Base-by-base conservation (phyloP, 2,797 vertebrate species). In the Chrysolophus pictus region DNA sequence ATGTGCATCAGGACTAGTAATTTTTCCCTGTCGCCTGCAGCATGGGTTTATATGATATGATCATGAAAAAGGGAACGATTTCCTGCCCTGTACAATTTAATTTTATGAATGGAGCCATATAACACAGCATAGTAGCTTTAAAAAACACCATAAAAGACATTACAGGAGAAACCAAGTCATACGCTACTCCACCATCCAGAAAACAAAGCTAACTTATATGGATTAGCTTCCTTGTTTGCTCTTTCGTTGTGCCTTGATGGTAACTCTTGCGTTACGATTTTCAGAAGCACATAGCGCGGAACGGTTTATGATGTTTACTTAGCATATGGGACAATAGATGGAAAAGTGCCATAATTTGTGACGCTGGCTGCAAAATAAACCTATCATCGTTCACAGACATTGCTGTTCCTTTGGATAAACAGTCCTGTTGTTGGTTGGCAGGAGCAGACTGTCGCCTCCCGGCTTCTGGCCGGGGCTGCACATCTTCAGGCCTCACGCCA, bases 261-360 rank as follows among this genome's bases (percentile, higher is more conserved):
- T 56, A 79, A 87, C 74, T 65, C 83, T 75, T 55, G 83, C 10
- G 0, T 74, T 95, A 51, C 9, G 77, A 94, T 92, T 96, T 95
- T 92, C 93, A 96, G 95, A 95, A 96, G 95, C 92, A 71, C 83
- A 92, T 59, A 91, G 81, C 37, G 42, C 80, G 82, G 77, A 84
- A 84, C 26, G 31, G 80, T 96, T 96, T 96, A 88, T 75, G 74
- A 16, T 91, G 91, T 96, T 95, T 96, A 51, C 87, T 96, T 94
- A 95, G 62, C 90, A 77, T 95, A 96, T 95, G 46, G 94, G 87
- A 96, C 95, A 95, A 96, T 95, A 95, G 95, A 94, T 96, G 95
- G 96, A 95, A 87, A 92, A 90, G 14, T 0, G 90, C 94, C 96
- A 96, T 87, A 71, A 92, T 95, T 93, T 91, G 80, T 95, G 95